Conservation (phyloP, 2,888 invertebrate genomes). For the Oscheius sp. region DNA sequence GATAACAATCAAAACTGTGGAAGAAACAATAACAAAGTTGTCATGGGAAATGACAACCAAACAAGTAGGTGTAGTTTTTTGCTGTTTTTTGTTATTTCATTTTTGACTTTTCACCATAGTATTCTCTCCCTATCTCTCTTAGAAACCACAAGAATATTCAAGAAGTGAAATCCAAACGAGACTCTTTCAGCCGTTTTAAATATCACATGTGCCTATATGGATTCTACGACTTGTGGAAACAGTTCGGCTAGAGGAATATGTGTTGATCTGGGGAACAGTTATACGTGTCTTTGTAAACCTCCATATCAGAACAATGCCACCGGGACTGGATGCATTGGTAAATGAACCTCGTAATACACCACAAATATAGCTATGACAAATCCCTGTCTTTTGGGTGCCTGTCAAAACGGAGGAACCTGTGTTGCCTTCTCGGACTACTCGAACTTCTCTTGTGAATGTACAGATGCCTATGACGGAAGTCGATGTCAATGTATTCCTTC, state of each 20-base stretch:
- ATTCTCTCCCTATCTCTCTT: too few relatives aligned
- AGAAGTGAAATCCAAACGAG: not conserved
- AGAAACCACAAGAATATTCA: too few relatives aligned
- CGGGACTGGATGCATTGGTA: not conserved
- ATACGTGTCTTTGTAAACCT: not conserved
- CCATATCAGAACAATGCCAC: not conserved
- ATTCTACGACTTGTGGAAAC: not conserved
- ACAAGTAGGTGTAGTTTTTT: not conserved
- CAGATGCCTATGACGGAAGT: not conserved
- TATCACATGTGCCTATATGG: not conserved
- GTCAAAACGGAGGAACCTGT: slow-evolving; percentile 43
- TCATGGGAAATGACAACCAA: not conserved
- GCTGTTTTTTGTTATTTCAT: not conserved
- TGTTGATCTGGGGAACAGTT: not conserved
- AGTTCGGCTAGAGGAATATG: not conserved
- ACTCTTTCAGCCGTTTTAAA: not conserved
- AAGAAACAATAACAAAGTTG: not conserved
- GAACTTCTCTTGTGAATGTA: not conserved
- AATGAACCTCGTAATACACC: not conserved
- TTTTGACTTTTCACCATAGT: too few relatives aligned
- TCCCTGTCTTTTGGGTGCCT: slow-evolving; percentile 19
- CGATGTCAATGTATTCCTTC: not conserved
- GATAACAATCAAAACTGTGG: not conserved
- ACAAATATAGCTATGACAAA: not conserved
- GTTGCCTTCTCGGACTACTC: not conserved